Base-by-base conservation (phyloP, 2,888 invertebrate species). In the Argyresthia goedartella region DNA sequence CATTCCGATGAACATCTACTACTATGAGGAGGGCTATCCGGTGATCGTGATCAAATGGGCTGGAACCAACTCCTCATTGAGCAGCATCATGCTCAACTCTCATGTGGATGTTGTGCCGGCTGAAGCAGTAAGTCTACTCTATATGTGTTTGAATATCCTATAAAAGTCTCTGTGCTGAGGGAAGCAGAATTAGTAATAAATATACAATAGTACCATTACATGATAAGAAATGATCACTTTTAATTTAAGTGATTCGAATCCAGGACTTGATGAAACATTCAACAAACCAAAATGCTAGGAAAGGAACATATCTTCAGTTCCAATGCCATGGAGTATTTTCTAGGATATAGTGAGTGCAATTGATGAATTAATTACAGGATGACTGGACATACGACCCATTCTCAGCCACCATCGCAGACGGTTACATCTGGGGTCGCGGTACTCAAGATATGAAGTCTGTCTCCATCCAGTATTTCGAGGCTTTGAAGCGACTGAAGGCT, bases 81-180 rank as follows among this genome's bases (percentile, higher is more conserved):
- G 91, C 9, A 82, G 93, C 6, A 84, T 97, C 53, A 79, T 97
- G 60, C 88, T 97, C 11, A 96, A 96, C 73, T 95, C 96, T 4
- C 97, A 98, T 71, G 96, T 95, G 88, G 97, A 98, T 76, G 97
- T 98, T 0, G 97, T 98, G 0, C 96, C 97, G 4, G 96, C 96
- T 0, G 93, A 91, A 69, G 88, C 89, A 54, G 91, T 51, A 11
- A 45, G 51, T 15, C 16, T 49, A 49, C n/a, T n/a, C n/a, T n/a
- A n/a, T 36, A 36, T 36, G 9, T 9, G 36, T 8, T 8, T 7
- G 36, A 8, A 9, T 9, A 36, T 9, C 8, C 36, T 8, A 36
- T 8, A 9, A 36, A 9, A 7, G 8, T 9, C 36, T 8, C 9
- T 8, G 9, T 36, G 9, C 36, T 8, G 36, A 9, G 36, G 7